These are phyloP conservation scores for Cheilosia variabilis DNA, from an alignment of 2,888 invertebrate genomes.

Conservation along the genomic window DNA sequence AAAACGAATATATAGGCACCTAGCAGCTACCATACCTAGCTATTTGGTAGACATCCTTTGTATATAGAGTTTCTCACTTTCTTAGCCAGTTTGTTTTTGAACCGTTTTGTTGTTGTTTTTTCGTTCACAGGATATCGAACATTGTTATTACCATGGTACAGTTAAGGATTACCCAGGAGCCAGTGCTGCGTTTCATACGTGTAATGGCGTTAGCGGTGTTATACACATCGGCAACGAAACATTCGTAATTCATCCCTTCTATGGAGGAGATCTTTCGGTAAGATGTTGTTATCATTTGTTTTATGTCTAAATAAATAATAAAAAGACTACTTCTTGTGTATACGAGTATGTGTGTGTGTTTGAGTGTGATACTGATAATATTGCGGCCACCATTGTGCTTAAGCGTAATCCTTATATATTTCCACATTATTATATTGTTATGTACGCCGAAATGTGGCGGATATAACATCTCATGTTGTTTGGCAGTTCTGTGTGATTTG, in stretches of 20 bases:
- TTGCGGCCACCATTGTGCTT: conserved; percentile 32
- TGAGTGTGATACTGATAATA: conserved; percentile 29
- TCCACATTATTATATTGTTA: conserved; percentile 20
- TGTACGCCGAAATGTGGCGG: not conserved
- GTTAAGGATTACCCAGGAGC: conserved; percentile 98
- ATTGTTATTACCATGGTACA: conserved; percentile 99
- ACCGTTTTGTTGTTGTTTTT: conserved; percentile 22
- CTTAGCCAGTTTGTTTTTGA: conserved; percentile 40
- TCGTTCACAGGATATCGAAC: conserved; percentile 93
- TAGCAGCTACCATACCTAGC: not conserved
- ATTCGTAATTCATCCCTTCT: conserved; percentile 98
- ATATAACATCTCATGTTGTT: not conserved
- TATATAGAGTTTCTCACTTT: conserved; percentile 28
- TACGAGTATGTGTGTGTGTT: not conserved
- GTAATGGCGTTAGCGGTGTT: conserved; percentile 98
- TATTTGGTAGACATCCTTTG: conserved; percentile 22
- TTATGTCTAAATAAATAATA: conserved; percentile 64
- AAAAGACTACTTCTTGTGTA: not conserved
- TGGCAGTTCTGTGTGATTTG: not conserved
- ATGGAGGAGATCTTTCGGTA: conserved; percentile 98
- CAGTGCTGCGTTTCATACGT: conserved; percentile 98
- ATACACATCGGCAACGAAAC: conserved; percentile 99
- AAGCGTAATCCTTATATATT: conserved; percentile 31
- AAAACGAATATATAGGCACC: conserved; percentile 25
- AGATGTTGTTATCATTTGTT: conserved; percentile 83